Conservation (phyloP, 2,113 vertebrate genomes). For the Odobenus rosmarus region DNA sequence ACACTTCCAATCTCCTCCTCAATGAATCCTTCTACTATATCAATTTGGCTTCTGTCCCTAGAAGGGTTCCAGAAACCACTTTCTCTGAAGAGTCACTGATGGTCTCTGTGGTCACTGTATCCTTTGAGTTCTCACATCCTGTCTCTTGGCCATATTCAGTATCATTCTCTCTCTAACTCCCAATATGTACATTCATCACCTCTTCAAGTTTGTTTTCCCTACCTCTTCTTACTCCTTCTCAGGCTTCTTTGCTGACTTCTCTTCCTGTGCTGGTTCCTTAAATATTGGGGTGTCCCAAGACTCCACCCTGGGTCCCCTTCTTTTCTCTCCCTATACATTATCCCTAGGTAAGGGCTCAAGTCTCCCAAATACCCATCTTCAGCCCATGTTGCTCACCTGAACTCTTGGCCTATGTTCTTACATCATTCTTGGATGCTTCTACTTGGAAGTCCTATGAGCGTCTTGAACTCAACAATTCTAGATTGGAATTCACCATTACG, state of each 20-base stretch:
- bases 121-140: not conserved
- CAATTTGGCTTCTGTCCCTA: not conserved
- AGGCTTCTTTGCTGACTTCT: not conserved
- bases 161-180: not conserved
- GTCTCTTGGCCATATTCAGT: not conserved
- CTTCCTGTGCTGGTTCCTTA: not conserved
- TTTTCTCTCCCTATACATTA: not conserved
- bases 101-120: not conserved
- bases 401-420: not conserved
- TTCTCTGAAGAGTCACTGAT: not conserved
- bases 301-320: not conserved
- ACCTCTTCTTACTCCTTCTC: not conserved
- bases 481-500: not conserved
- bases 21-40: not conserved
- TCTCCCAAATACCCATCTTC: not conserved
- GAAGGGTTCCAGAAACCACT: not conserved
- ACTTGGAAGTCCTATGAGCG: not conserved
- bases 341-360: not conserved
- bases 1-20: not conserved
- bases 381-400: not conserved
- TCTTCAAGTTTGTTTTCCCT: not conserved
- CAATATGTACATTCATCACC: fast-evolving
- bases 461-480: not conserved
- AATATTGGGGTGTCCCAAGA: not conserved
- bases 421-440: not conserved